phyloP scores from a whole-genome alignment of 2,113 vertebrate genomes.

The Balaenoptera acutorostrata region DNA sequence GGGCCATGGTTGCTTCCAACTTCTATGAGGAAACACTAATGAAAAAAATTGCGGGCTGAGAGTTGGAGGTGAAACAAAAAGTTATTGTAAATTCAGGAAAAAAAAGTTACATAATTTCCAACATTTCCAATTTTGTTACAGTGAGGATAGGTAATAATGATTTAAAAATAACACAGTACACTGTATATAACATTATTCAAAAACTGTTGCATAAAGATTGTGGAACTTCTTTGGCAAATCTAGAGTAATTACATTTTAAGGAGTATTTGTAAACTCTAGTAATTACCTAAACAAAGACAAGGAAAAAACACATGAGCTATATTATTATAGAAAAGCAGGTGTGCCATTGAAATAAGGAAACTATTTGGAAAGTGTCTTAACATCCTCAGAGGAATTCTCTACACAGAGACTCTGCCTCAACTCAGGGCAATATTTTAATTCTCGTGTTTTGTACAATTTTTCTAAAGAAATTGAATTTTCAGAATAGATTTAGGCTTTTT shows the following conservation, averaged over 20 bases:
- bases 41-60: not conserved
- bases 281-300: constrained; percentile 73
- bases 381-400: constrained; percentile 39
- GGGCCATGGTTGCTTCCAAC: not conserved
- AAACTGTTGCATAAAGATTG: constrained; percentile 28
- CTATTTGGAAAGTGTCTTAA: constrained; percentile 21
- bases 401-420: not conserved
- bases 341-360: constrained; percentile 64
- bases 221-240: constrained; percentile 51
- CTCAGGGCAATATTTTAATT: not conserved
- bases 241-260: constrained; percentile 65
- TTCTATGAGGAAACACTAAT: not conserved
- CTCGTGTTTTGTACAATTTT: not conserved
- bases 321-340: constrained; percentile 66
- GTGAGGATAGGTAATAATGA: constrained; percentile 20
- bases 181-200: constrained; percentile 6
- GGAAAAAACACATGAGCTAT: constrained; percentile 54
- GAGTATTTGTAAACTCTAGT: constrained; percentile 71
- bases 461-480: constrained; percentile 52
- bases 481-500: constrained; percentile 25
- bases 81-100: not conserved
- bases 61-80: not conserved
- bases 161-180: constrained; percentile 27
- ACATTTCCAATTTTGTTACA: not conserved
- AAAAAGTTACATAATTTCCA: constrained; percentile 1